Evolutionary conservation across 2,888 invertebrate species (phyloP).

Genomic region (Acleris holmiana): DNA sequence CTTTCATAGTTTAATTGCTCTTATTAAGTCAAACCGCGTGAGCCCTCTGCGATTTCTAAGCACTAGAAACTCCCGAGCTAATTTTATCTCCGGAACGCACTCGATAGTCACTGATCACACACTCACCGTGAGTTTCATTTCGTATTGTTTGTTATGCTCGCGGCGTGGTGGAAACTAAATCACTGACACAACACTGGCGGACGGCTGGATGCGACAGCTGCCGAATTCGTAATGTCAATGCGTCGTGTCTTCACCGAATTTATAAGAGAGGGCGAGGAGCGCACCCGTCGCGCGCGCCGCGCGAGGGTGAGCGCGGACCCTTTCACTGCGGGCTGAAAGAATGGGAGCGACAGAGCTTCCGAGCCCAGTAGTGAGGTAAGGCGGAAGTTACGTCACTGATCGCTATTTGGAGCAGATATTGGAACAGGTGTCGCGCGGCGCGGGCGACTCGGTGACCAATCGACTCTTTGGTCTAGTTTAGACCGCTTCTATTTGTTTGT

Average conservation of each 20-base stretch:
- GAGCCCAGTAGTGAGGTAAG: constrained; percentile 78
- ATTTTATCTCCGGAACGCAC: constrained; percentile 29
- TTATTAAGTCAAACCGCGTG: constrained; percentile 12
- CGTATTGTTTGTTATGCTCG: constrained; percentile 68
- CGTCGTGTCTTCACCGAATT: constrained; percentile 79
- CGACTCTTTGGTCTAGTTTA: constrained; percentile 5
- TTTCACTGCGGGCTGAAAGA: constrained; percentile 82
- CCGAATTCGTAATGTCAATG: constrained; percentile 83
- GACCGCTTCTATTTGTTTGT: background rate
- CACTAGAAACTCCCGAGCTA: constrained; percentile 30
- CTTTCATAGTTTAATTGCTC: constrained; percentile 20
- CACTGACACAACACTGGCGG: constrained; percentile 68
- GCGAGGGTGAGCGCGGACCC: constrained; percentile 82
- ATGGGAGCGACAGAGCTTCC: constrained; percentile 78
- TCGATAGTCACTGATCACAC: constrained; percentile 53
- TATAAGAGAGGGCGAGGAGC: constrained; percentile 75
- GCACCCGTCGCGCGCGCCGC: constrained; percentile 57
- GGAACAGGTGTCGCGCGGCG: constrained; percentile 51
- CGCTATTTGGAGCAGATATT: constrained; percentile 66
- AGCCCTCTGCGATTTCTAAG: constrained; percentile 7
- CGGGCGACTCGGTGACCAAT: background rate
- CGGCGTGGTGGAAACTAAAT: constrained; percentile 74
- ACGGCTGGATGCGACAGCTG: constrained; percentile 75
- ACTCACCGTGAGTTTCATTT: constrained; percentile 84
- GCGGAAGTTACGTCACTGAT: constrained; percentile 78